phyloP scores from a whole-genome alignment of 2,113 vertebrate genomes.

The Coptodon rendalli region DNA sequence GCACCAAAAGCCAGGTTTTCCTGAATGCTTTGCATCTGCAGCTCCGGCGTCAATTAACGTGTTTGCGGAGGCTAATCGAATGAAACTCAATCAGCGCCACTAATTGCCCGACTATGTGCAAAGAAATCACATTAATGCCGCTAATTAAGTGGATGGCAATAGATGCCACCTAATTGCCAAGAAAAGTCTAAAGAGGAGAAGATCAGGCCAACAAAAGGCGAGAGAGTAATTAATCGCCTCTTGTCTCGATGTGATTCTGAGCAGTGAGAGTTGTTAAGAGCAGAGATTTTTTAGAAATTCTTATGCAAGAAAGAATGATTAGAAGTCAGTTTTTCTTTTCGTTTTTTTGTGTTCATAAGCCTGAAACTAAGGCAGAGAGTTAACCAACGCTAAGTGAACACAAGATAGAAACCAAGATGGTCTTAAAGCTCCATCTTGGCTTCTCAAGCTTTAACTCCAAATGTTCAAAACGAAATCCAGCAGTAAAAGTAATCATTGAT shows the following conservation, averaged over 20 bases:
- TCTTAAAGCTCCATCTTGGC: too few relatives aligned
- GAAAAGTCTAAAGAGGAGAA: conserved; percentile 7
- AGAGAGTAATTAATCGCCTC: background rate
- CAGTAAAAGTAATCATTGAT: background rate
- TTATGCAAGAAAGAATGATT: background rate
- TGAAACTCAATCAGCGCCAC: conserved; percentile 97
- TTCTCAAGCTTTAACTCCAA: too few relatives aligned
- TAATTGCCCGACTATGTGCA: conserved; percentile 97
- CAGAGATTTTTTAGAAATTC: background rate
- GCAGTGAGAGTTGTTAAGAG: background rate
- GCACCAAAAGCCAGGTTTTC: conserved; percentile 51
- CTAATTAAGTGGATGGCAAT: conserved; percentile 95
- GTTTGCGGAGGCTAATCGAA: conserved; percentile 99
- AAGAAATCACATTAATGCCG: conserved; percentile 98
- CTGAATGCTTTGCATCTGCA: conserved; percentile 80
- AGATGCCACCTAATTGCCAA: conserved; percentile 87
- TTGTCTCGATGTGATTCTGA: background rate
- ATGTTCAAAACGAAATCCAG: background rate
- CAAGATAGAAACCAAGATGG: background rate
- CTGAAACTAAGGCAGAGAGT: background rate
- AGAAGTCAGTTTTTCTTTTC: background rate
- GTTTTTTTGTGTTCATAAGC: background rate
- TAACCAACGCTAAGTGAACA: background rate
- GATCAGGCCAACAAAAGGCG: background rate
- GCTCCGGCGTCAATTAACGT: conserved; percentile 90